These are phyloP conservation scores for Xiphophorus maculatus DNA, from an alignment of 2,113 vertebrate genomes.

Conservation along the genomic window DNA sequence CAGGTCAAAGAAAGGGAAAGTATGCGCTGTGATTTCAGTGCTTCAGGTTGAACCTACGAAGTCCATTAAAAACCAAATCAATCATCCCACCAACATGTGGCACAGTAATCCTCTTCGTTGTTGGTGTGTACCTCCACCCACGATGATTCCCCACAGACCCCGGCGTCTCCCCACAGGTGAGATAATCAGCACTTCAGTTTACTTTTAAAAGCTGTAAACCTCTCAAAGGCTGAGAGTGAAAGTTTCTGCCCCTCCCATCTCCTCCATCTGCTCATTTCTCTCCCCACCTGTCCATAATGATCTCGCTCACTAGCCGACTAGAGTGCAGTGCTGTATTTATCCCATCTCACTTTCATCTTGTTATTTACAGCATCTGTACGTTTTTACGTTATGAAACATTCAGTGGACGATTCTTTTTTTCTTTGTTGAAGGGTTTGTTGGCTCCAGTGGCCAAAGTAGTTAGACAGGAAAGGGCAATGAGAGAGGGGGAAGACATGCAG, in stretches of 20 bases:
- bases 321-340: neutral
- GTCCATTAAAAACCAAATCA: slow-evolving; percentile 4
- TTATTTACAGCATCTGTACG: neutral
- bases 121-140: slow-evolving; percentile 28
- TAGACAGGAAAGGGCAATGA: too few relatives aligned
- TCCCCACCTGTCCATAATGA: neutral
- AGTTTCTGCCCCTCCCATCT: slow-evolving; percentile 3
- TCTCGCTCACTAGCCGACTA: neutral
- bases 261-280: slow-evolving; percentile 23
- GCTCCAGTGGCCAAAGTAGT: too few relatives aligned
- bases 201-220: slow-evolving; percentile 49
- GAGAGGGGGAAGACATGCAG: too few relatives aligned
- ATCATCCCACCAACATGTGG: slow-evolving; percentile 15
- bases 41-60: slow-evolving; percentile 8
- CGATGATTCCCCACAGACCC: slow-evolving; percentile 48
- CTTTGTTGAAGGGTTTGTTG: too few relatives aligned
- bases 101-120: neutral
- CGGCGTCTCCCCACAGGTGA: slow-evolving; percentile 49
- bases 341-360: neutral
- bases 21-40: neutral
- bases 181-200: slow-evolving; percentile 60
- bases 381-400: neutral
- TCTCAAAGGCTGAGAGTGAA: slow-evolving; percentile 47
- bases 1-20: neutral
- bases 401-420: too few relatives aligned